Base-by-base conservation (phyloP, 2,113 vertebrate genomes). In the Sinosuthora webbiana region DNA sequence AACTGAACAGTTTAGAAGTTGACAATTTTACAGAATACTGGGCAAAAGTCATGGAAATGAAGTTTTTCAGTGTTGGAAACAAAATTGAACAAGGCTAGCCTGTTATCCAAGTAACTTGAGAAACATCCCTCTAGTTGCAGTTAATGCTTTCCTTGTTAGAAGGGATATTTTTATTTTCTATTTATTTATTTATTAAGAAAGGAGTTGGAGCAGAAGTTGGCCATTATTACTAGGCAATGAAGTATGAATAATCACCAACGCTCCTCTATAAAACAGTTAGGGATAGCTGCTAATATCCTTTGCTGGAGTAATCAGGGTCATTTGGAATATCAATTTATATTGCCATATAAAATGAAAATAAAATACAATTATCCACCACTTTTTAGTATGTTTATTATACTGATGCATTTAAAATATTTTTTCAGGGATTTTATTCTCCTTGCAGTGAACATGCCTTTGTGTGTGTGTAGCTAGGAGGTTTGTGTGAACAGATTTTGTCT, bases 11-110 rank as follows among this genome's bases (percentile, higher is more conserved):
- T 85, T 92, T 78, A 52, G 39, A 59, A 59, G 25, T 60, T 89
- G 67, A 65, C 57, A 52, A 17, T 71, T 97, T 83, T 92, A 92
- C 31, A 71, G 10, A 59, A 18, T 89, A 68, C 62, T 82, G 73
- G 80, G 42, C 56, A 87, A 60, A 83, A 76, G 41, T 50, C 56
- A 35, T 92, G 74, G 83, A 96, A 97, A 94, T 86, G 64, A 30
- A 56, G 44, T 93, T 94, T 95, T 50, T 45, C 5, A 13, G 31
- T 78, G 24, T 8, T 79, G 77, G 64, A 11, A 55, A 59, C 53
- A 53, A 79, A 49, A 75, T 30, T 62, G 39, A 90, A 78, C 42
- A 83, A 95, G 44, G 33, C 37, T 64, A 42, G 24, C 19, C 35
- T 83, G 30, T 87, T 95, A 84, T 24, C 60, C 41, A 41, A 19